Evolutionary conservation across 1,140 invertebrate genomes (phyloP).

Genomic region (Potamilus streckersoni): DNA sequence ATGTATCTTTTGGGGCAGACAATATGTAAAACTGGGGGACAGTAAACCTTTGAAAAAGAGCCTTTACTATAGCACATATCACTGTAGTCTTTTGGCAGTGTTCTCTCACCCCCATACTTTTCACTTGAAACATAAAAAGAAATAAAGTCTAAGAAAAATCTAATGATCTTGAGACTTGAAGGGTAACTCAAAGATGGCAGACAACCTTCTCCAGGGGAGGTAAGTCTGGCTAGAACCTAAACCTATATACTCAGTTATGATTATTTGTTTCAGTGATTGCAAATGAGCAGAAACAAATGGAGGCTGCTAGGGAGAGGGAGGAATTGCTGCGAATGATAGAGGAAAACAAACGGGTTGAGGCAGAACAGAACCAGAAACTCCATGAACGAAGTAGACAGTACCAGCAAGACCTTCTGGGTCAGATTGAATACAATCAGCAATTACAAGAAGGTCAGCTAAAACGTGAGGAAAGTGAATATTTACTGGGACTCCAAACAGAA

Average conservation of each 20-base stretch:
- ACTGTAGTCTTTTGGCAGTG: too few relatives aligned
- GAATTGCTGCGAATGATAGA: slow-evolving; percentile 19
- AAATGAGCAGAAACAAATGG: slow-evolving; percentile 11
- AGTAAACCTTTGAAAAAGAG: too few relatives aligned
- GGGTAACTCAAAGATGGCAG: too few relatives aligned
- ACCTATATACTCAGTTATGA: neutral
- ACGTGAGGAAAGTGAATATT: slow-evolving; percentile 26
- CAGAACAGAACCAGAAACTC: slow-evolving; percentile 11
- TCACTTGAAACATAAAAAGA: too few relatives aligned
- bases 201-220: too few relatives aligned
- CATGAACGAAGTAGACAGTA: slow-evolving; percentile 18
- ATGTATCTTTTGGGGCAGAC: too few relatives aligned
- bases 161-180: too few relatives aligned
- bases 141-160: too few relatives aligned
- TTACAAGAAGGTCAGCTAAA: slow-evolving; percentile 10
- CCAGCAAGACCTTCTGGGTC: slow-evolving; percentile 22
- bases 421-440: slow-evolving; percentile 31
- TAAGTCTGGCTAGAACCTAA: too few relatives aligned
- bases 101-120: too few relatives aligned
- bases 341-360: slow-evolving; percentile 24
- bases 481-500: slow-evolving; percentile 27
- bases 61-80: too few relatives aligned
- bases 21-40: too few relatives aligned
- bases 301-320: slow-evolving; percentile 16
- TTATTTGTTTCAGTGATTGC: slow-evolving; percentile 10